phyloP scores from a whole-genome alignment of 2,113 vertebrate species.

The Psophia crepitans region DNA sequence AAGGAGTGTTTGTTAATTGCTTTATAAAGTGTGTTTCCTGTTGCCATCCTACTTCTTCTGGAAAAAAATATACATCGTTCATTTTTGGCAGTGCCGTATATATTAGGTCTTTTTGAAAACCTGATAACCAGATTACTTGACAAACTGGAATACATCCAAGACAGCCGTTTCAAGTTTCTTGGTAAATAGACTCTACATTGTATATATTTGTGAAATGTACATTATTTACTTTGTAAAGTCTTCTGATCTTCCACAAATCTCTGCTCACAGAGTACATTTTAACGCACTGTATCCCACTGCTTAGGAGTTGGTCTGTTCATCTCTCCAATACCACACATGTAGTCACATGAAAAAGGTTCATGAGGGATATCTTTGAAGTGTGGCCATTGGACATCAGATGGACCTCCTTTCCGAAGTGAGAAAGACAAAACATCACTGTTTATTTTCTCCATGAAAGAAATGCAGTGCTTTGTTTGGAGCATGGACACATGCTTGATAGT shows the following conservation, averaged over 20 bases:
- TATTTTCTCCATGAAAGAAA: not conserved
- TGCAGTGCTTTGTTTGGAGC: not conserved
- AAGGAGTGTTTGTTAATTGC: not conserved
- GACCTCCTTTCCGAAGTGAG: not conserved
- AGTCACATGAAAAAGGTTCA: not conserved
- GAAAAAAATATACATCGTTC: not conserved
- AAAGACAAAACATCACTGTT: not conserved
- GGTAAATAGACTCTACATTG: conserved; percentile 19
- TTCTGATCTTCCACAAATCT: conserved; percentile 23
- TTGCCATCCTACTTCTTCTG: not conserved
- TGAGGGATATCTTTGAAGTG: conserved; percentile 9
- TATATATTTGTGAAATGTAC: conserved; percentile 37
- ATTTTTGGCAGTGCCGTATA: not conserved
- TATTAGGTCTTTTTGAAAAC: not conserved
- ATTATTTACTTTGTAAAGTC: conserved; percentile 47
- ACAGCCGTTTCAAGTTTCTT: conserved; percentile 36
- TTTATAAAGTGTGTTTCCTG: conserved; percentile 1
- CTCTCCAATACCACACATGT: not conserved
- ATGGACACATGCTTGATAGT: not conserved
- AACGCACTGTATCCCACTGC: not conserved
- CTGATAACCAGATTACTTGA: not conserved
- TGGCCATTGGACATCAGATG: not conserved
- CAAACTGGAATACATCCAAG: conserved; percentile 16
- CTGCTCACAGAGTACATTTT: not conserved
- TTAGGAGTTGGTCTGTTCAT: not conserved